phyloP scores from a whole-genome alignment of 2,113 vertebrate genomes.

The Buteo buteo region DNA sequence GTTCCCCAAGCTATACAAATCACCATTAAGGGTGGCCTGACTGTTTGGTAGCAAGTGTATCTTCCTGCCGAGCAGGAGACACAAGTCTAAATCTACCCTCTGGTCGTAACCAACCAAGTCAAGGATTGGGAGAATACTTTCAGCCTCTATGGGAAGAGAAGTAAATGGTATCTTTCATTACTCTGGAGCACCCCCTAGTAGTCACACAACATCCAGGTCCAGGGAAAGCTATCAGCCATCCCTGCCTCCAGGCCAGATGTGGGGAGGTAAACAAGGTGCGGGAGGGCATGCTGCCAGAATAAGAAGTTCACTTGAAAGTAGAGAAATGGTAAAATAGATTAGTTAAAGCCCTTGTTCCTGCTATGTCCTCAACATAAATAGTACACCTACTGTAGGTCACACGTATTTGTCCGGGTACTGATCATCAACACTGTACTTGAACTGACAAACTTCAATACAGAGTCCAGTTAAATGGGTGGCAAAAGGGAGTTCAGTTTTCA shows the following conservation, averaged over 20 bases:
- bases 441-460: background rate
- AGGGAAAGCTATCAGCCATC: background rate
- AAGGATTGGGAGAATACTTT: conserved; percentile 36
- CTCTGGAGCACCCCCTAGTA: conserved; percentile 67
- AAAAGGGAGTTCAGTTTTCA: background rate
- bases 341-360: background rate
- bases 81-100: conserved; percentile 56
- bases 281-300: background rate
- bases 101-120: conserved; percentile 40
- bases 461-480: background rate
- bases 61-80: conserved; percentile 65
- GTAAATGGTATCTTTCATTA: conserved; percentile 9
- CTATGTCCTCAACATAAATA: background rate
- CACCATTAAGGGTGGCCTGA: conserved; percentile 47
- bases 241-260: background rate
- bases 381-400: background rate
- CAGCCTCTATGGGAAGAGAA: conserved; percentile 29
- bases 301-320: background rate
- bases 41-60: conserved; percentile 5
- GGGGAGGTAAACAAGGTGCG: background rate
- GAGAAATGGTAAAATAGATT: background rate
- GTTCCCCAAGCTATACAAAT: conserved; percentile 69
- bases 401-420: background rate
- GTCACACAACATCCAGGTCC: background rate
- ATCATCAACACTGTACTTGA: background rate